phyloP scores from a whole-genome alignment of 2,113 vertebrate genomes.

The Lycocorax pyrrhopterus region DNA sequence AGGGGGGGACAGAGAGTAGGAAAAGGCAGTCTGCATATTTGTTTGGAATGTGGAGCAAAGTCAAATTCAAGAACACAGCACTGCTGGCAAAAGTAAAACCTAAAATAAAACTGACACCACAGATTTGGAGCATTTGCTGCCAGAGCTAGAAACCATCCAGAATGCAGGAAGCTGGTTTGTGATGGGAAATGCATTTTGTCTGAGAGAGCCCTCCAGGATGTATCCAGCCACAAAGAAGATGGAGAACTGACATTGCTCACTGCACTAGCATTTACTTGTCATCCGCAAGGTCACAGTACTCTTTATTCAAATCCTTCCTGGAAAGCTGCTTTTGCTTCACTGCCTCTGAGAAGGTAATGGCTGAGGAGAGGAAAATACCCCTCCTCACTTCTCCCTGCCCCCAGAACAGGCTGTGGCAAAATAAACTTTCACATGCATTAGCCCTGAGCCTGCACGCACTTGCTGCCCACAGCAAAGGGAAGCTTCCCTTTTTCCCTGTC shows the following conservation, averaged over 20 bases:
- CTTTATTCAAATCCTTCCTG: slow-evolving; percentile 13
- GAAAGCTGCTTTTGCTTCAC: slow-evolving; percentile 24
- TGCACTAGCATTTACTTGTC: slow-evolving; percentile 21
- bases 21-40: background rate
- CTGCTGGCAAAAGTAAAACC: slow-evolving; percentile 16
- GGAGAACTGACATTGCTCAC: slow-evolving; percentile 41
- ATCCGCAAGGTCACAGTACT: slow-evolving; percentile 26
- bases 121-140: slow-evolving; percentile 16
- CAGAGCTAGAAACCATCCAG: slow-evolving; percentile 35
- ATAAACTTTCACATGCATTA: background rate
- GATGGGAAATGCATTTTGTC: slow-evolving; percentile 49
- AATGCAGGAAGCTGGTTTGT: slow-evolving; percentile 50
- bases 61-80: slow-evolving; percentile 47
- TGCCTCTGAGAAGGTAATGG: background rate
- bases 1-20: background rate
- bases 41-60: slow-evolving; percentile 2
- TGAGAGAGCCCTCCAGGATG: slow-evolving; percentile 47
- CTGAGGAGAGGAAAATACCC: background rate
- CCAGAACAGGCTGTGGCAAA: background rate
- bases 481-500: background rate
- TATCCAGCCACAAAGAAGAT: slow-evolving; percentile 52
- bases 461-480: background rate
- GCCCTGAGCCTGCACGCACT: background rate
- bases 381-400: background rate
- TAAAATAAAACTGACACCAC: slow-evolving; percentile 49